These are phyloP conservation scores for Tachypleus tridentatus DNA, from an alignment of 1,140 invertebrate species.

Conservation along the genomic window DNA sequence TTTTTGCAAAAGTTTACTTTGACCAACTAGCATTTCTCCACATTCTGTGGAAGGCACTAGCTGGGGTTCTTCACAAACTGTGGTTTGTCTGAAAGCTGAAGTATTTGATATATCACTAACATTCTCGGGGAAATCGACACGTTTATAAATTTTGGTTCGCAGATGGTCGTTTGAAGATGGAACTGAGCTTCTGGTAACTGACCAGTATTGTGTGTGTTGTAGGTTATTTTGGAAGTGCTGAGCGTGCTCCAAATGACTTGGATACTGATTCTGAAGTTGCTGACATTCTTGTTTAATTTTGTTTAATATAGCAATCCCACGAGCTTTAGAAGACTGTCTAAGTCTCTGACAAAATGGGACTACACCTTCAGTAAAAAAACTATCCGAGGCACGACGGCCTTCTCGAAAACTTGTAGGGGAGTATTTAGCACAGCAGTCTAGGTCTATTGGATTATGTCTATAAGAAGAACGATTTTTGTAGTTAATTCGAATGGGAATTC, in stretches of 20 bases:
- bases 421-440: conserved; percentile 44
- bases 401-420: conserved; percentile 76
- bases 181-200: conserved; percentile 55
- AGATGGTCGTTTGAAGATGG: too few relatives aligned
- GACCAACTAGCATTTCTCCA: conserved; percentile 2
- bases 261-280: conserved; percentile 51
- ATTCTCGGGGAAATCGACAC: too few relatives aligned
- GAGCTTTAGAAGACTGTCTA: conserved; percentile 58
- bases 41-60: neutral
- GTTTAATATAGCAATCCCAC: conserved; percentile 61
- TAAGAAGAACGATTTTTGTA: neutral
- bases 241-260: conserved; percentile 43
- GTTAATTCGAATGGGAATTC: conserved; percentile 8
- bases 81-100: neutral
- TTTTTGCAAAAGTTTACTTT: conserved; percentile 46
- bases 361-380: conserved; percentile 43
- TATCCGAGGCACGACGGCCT: conserved; percentile 77
- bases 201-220: conserved; percentile 47
- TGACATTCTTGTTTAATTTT: conserved; percentile 53
- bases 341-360: conserved; percentile 59
- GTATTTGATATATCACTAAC: neutral
- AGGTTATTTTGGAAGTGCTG: conserved; percentile 52
- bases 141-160: too few relatives aligned
- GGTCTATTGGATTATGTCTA: conserved; percentile 28
- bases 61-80: conserved; percentile 4